These are phyloP conservation scores for Aricia artaxerxes DNA, from an alignment of 2,888 invertebrate genomes.

Conservation along the genomic window DNA sequence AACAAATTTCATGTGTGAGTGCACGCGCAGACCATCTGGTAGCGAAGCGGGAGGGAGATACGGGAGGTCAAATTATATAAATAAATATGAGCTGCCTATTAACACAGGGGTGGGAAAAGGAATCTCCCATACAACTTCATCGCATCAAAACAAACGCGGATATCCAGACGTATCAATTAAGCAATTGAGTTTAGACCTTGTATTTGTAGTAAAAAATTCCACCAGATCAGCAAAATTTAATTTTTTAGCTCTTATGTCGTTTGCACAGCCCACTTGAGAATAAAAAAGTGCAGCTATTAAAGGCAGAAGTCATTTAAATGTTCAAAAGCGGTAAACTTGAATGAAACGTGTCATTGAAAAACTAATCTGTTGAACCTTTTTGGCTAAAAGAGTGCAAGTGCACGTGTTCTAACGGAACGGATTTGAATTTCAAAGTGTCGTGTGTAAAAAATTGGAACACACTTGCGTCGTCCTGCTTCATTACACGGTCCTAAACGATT, in stretches of 20 bases:
- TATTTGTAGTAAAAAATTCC: neutral
- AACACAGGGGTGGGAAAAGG: constrained; percentile 28
- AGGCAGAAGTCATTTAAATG: neutral
- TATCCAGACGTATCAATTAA: constrained; percentile 1
- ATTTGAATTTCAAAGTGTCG: constrained; percentile 37
- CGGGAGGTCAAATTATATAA: constrained; percentile 36
- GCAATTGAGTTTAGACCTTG: neutral
- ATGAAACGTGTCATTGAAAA: constrained; percentile 9
- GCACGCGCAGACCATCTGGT: constrained; percentile 38
- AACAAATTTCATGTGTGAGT: constrained; percentile 35
- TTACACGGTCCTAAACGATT: constrained; percentile 21
- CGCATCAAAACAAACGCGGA: neutral
- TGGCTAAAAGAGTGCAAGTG: constrained; percentile 28
- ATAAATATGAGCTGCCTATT: constrained; percentile 28
- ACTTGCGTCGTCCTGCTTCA: constrained; percentile 28
- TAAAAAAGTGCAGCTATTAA: neutral
- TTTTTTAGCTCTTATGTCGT: neutral
- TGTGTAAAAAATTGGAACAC: constrained; percentile 19
- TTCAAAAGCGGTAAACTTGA: constrained; percentile 35
- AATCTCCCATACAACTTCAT: constrained; percentile 15
- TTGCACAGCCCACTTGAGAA: neutral
- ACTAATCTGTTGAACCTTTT: constrained; percentile 25
- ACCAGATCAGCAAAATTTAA: neutral
- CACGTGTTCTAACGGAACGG: constrained; percentile 41
- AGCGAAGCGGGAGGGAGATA: constrained; percentile 36